These are phyloP conservation scores for Sphaerophoria rueppellii DNA, from an alignment of 2,888 invertebrate genomes.

Conservation along the genomic window DNA sequence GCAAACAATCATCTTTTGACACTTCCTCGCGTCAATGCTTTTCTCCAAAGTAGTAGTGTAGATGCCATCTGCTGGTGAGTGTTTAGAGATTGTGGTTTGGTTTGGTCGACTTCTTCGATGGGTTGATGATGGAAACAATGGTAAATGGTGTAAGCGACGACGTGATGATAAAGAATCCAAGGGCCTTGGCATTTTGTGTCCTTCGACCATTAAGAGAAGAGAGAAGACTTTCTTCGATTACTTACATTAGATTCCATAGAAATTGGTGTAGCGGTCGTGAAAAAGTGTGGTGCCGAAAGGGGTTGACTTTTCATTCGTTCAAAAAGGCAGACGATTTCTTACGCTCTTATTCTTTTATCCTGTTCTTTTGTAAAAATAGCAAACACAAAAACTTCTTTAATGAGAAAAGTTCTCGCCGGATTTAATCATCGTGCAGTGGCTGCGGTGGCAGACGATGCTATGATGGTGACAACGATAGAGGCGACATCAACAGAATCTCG, in stretches of 20 bases:
- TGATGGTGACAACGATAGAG: slow-evolving; percentile 25
- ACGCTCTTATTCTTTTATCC: slow-evolving; percentile 14
- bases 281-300: slow-evolving; percentile 38
- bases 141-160: not conserved
- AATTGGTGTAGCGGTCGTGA: slow-evolving; percentile 16
- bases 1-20: slow-evolving; percentile 68
- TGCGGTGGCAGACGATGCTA: slow-evolving; percentile 39
- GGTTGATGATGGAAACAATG: not conserved
- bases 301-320: slow-evolving; percentile 52
- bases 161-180: not conserved
- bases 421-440: slow-evolving; percentile 59
- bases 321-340: slow-evolving; percentile 56
- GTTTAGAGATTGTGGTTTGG: not conserved
- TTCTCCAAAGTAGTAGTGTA: slow-evolving; percentile 38
- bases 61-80: slow-evolving; percentile 24
- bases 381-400: slow-evolving; percentile 61
- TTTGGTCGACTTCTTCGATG: too few relatives aligned
- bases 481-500: not conserved
- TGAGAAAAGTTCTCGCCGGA: slow-evolving; percentile 71
- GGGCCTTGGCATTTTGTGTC: not conserved
- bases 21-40: slow-evolving; percentile 60
- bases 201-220: not conserved
- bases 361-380: slow-evolving; percentile 47
- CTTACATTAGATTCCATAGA: slow-evolving; percentile 37
- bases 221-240: slow-evolving; percentile 54